These are phyloP conservation scores for Sebastes taczanowskii DNA, from an alignment of 2,797 vertebrate species.

Conservation along the genomic window DNA sequence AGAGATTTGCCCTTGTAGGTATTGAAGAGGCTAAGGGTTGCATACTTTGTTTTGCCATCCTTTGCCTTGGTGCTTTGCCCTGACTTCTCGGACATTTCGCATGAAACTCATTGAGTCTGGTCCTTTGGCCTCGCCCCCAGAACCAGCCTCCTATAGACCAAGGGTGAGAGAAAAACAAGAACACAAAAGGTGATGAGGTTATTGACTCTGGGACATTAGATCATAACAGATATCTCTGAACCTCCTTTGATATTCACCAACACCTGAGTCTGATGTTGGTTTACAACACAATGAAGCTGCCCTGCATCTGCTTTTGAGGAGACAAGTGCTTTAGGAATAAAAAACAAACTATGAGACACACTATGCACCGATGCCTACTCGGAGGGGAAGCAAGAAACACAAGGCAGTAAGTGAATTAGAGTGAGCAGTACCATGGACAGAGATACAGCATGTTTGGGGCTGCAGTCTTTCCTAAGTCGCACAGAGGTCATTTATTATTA, in stretches of 20 bases:
- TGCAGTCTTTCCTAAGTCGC: constrained; percentile 56
- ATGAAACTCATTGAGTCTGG: constrained; percentile 99
- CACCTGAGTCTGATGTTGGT: background rate
- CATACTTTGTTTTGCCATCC: constrained; percentile 99
- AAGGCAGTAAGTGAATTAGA: background rate
- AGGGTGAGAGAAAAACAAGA: background rate
- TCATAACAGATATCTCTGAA: background rate
- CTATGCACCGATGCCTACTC: background rate
- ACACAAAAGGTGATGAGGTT: background rate
- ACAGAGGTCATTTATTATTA: constrained; percentile 78
- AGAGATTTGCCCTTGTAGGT: constrained; percentile 99
- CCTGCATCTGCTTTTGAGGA: background rate
- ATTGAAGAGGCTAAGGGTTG: constrained; percentile 99
- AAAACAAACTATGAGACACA: background rate
- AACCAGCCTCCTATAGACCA: constrained; percentile 83
- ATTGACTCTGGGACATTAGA: background rate
- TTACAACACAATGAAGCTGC: background rate
- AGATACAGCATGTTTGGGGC: constrained; percentile 23
- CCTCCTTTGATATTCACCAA: background rate
- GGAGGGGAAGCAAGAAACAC: background rate
- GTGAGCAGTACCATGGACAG: constrained; percentile 10
- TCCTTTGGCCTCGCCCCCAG: constrained; percentile 90
- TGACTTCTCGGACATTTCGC: constrained; percentile 99
- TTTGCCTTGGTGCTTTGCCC: constrained; percentile 99
- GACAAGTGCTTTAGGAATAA: background rate